Conservation (phyloP, 2,888 invertebrate genomes). For the Patella caerulea region DNA sequence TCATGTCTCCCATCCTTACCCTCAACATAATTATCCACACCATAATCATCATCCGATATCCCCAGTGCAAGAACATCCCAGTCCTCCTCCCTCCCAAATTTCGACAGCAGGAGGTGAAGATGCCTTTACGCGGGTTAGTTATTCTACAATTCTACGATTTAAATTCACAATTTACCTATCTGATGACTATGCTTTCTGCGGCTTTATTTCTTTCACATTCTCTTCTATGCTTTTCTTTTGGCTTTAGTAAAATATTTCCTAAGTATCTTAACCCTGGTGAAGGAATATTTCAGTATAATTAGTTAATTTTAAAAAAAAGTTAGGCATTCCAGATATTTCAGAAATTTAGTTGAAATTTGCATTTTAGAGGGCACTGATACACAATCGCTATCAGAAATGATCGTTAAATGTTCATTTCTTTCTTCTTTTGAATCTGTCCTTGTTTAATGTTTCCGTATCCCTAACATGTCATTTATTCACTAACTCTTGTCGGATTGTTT, state of each 20-base stretch:
- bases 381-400: no score
- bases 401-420: no score
- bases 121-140: conserved; percentile 67
- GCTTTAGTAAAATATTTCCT: not conserved
- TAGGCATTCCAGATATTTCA: no score
- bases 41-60: conserved; percentile 16
- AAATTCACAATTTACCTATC: not conserved
- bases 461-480: not conserved
- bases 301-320: no score
- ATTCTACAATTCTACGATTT: not conserved
- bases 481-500: not conserved
- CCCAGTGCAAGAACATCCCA: conserved; percentile 10
- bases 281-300: no score
- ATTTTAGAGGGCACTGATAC: no score
- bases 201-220: not conserved
- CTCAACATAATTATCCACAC: conserved; percentile 7
- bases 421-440: no score
- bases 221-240: not conserved
- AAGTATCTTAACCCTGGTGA: no score
- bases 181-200: not conserved
- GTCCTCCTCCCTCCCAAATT: conserved; percentile 18
- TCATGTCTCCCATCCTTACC: conserved; percentile 12
- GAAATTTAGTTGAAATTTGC: no score
- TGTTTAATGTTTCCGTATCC: no score
- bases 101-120: conserved; percentile 47